phyloP scores from a whole-genome alignment of 2,888 invertebrate species.

The Plagodis pulveraria region DNA sequence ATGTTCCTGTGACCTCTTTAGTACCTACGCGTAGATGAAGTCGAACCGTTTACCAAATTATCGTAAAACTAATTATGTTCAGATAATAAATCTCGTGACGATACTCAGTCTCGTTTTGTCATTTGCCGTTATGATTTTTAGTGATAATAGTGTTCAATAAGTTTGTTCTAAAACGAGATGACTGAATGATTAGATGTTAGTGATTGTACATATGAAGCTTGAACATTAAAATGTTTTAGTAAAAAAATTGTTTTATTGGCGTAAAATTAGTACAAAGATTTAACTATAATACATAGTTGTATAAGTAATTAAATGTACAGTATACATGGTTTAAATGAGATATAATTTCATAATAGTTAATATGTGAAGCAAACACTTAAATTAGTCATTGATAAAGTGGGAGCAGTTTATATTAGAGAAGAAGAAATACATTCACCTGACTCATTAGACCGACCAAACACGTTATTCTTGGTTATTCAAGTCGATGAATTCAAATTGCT shows the following conservation, averaged over 20 bases:
- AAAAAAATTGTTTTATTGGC: slow-evolving; percentile 69
- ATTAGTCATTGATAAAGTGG: too few relatives aligned
- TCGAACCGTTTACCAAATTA: slow-evolving; percentile 66
- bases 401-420: too few relatives aligned
- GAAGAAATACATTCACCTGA: too few relatives aligned
- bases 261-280: slow-evolving; percentile 33
- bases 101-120: slow-evolving; percentile 73
- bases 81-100: slow-evolving; percentile 74
- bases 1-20: slow-evolving; percentile 63
- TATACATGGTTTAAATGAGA: not conserved
- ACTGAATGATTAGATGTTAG: slow-evolving; percentile 82
- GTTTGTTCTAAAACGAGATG: slow-evolving; percentile 78
- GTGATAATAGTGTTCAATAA: slow-evolving; percentile 83
- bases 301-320: slow-evolving; percentile 1
- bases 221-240: slow-evolving; percentile 82
- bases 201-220: slow-evolving; percentile 83
- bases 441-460: too few relatives aligned
- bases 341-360: too few relatives aligned
- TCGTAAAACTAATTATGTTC: slow-evolving; percentile 61
- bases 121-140: slow-evolving; percentile 79
- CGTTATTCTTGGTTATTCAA: too few relatives aligned
- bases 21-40: slow-evolving; percentile 63
- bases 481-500: too few relatives aligned
- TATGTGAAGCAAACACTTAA: too few relatives aligned
- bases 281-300: not conserved